Evolutionary conservation across 2,888 invertebrate genomes (phyloP).

Genomic region (Anoplius nigerrimus): DNA sequence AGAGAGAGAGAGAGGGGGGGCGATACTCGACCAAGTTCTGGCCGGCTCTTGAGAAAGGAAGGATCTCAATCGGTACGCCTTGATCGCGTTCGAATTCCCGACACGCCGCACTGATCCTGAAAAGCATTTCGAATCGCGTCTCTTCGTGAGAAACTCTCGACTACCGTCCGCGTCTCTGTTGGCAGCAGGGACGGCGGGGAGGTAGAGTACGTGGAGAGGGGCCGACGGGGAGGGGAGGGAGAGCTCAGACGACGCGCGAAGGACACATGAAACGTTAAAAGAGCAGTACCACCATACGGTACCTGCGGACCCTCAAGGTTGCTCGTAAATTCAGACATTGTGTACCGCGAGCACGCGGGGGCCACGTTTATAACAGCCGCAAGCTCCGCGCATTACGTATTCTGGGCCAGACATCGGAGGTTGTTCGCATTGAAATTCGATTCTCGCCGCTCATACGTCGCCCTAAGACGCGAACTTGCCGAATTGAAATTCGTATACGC

Average conservation of each 20-base stretch:
- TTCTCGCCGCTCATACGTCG: neutral
- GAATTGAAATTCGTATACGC: constrained; percentile 11
- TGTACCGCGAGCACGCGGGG: neutral
- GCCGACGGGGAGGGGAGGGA: constrained; percentile 10
- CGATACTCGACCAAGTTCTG: too few relatives aligned
- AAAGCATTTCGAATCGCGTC: too few relatives aligned
- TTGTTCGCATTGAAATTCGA: constrained; percentile 17
- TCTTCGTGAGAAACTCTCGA: neutral
- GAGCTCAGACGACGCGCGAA: constrained; percentile 39
- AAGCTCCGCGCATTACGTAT: constrained; percentile 25
- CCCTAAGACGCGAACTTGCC: neutral
- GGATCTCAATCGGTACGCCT: too few relatives aligned
- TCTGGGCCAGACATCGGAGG: constrained; percentile 5
- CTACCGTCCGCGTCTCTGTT: neutral
- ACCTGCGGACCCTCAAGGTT: constrained; percentile 52
- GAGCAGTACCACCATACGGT: constrained; percentile 44
- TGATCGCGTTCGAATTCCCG: too few relatives aligned
- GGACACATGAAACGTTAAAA: constrained; percentile 36
- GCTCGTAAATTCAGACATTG: constrained; percentile 54
- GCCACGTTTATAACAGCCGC: neutral
- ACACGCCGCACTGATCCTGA: too few relatives aligned
- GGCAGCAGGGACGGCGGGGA: neutral
- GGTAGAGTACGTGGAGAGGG: neutral
- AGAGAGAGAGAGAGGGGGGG: too few relatives aligned
- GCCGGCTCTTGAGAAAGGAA: too few relatives aligned